Percentiles rank a stretch among this genome's conserved stretches.
phyloP scores from a whole-genome alignment of 1,140 invertebrate genomes.

The Sminthurides bifidus region DNA sequence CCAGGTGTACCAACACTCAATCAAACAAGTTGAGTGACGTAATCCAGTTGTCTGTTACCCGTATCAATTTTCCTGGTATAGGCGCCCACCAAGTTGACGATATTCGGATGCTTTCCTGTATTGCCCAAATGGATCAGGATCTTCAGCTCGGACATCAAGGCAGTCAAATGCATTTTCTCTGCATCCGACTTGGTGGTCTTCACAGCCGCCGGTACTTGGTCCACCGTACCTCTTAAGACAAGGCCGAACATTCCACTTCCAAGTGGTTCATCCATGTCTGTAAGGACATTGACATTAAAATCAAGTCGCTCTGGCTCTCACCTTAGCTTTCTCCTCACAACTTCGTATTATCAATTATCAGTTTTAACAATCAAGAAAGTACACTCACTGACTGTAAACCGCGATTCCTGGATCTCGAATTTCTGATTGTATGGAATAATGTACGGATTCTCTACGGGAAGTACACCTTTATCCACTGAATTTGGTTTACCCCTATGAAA shows the following conservation, averaged over 20 bases:
- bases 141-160: constrained; percentile 44
- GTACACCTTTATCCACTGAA: background rate
- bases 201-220: constrained; percentile 35
- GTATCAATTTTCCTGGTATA: constrained; percentile 38
- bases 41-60: no score
- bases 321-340: no score
- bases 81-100: constrained; percentile 46
- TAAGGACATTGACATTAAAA: background rate
- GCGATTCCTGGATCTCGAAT: constrained; percentile 4
- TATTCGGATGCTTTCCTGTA: constrained; percentile 42
- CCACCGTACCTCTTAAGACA: constrained; percentile 37
- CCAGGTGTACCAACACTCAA: no score
- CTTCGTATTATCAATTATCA: no score
- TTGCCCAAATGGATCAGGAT: constrained; percentile 37
- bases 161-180: constrained; percentile 32
- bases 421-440: constrained; percentile 8
- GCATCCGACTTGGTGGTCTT: constrained; percentile 34
- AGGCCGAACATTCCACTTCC: constrained; percentile 45
- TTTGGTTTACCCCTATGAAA: constrained; percentile 14
- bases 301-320: background rate
- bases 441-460: background rate
- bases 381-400: background rate
- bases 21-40: no score
- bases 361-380: background rate
- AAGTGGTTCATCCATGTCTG: constrained; percentile 28